Percentiles rank a stretch among this genome's conserved stretches.
Conservation (phyloP, 2,888 invertebrate species). For the Pterostichus madidus region DNA sequence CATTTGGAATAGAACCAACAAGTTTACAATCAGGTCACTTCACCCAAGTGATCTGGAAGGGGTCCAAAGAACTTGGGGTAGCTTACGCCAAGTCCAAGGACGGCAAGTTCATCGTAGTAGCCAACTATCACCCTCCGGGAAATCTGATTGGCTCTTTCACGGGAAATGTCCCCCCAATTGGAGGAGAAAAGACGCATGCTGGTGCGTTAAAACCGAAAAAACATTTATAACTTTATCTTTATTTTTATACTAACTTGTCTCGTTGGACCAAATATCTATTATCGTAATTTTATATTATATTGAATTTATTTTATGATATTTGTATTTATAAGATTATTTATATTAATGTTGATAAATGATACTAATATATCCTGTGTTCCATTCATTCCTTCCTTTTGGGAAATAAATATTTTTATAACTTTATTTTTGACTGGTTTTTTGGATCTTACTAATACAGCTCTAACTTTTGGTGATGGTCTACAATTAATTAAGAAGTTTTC, state of each 20-base stretch:
- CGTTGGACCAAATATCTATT: constrained; percentile 1
- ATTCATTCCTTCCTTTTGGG: constrained; percentile 5
- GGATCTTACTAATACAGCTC: no score
- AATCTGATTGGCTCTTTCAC: constrained; percentile 88
- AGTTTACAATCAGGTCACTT: constrained; percentile 83
- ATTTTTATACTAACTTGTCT: constrained; percentile 2
- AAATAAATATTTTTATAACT: constrained; percentile 12
- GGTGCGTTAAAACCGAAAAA: constrained; percentile 12
- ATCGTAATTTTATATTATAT: constrained; percentile 6
- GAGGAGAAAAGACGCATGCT: constrained; percentile 67
- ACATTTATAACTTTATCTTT: background rate
- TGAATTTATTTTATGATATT: constrained; percentile 6
- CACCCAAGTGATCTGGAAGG: constrained; percentile 92
- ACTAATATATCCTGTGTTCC: background rate
- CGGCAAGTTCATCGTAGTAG: constrained; percentile 90
- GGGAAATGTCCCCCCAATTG: constrained; percentile 85
- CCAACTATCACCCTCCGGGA: constrained; percentile 93
- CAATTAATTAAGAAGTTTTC: background rate
- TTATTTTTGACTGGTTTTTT: background rate
- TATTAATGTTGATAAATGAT: constrained; percentile 1
- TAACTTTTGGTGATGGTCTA: background rate
- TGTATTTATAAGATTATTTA: background rate
- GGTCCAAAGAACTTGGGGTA: constrained; percentile 86
- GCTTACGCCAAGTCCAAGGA: constrained; percentile 82
- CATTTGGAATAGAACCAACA: constrained; percentile 84